Base-by-base conservation (phyloP, 1,140 invertebrate genomes). In the Eupristina koningsbergeri region DNA sequence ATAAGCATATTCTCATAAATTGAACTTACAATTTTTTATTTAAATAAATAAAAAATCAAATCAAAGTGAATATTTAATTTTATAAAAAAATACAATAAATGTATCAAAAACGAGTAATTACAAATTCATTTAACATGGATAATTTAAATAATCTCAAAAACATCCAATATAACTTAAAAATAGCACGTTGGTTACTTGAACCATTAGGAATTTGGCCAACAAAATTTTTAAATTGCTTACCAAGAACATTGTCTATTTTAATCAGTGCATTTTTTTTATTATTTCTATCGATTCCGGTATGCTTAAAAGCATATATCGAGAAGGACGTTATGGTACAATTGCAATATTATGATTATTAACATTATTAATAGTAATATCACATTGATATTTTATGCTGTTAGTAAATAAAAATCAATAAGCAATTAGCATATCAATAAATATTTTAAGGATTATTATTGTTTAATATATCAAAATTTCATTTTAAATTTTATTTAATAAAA, bases 191-290 rank as follows among this genome's bases (percentile, higher is more conserved):
- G 50, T 8, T 84, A 2, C 53, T 84, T 31, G 69, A 79, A 69
- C 83, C 75, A 1, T 19, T 79, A 22, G 83, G 83, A n/a, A 73
- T 84, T 6, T 84, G 83, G 83, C 77, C 83, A 9, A 29, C 15
- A 31, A 41, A 71, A 22, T n/a, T 0, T 1, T 39, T 34, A 3
- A 58, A 22, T 41, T 69, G 22, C 26, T 19, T 36, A 15, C 47
- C 8, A 3, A 50, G 19, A 1, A 6, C 15, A 8, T 17, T 78
- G 6, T 58, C 36, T n/a, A 71, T 78, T 3, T 22, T 22, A 11
- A 58, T 64, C 41, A 77, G 45, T 41, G 34, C 36, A 29, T 71
- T 83, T 50, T 50, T 83, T 22, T 22, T 77, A 9, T 17, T 19
- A 39, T 78, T 83, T 71, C 75, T 83, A 5, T 36, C 76, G 26